Evolutionary conservation across 1,140 invertebrate species (phyloP).

Genomic region (Tetragonula clypearis): DNA sequence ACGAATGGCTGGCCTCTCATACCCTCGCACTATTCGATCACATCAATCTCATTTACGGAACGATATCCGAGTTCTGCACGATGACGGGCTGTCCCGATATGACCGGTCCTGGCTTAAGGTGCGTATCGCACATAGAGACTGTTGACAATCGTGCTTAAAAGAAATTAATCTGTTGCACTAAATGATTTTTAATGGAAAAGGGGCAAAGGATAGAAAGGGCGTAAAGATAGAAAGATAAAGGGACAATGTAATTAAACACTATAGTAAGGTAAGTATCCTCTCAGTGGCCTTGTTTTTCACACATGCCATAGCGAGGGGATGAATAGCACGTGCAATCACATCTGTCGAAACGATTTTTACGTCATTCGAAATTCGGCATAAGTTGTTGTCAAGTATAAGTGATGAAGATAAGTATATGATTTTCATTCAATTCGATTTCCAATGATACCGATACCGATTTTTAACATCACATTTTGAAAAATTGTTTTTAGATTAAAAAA

Average conservation of each 20-base stretch:
- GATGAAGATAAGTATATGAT: not conserved
- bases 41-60: conserved; percentile 98
- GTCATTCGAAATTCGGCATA: not conserved
- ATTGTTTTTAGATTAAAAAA: not conserved
- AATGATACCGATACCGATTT: not conserved
- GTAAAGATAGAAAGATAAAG: not conserved
- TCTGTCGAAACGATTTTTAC: not conserved
- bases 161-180: too few species aligned
- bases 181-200: too few species aligned
- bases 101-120: conserved; percentile 95
- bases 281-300: not conserved
- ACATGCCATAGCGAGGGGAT: not conserved
- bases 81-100: conserved; percentile 96
- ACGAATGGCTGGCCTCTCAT: conserved; percentile 99
- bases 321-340: not conserved
- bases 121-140: too few species aligned
- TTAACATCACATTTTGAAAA: not conserved
- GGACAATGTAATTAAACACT: not conserved
- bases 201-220: not conserved
- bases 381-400: not conserved
- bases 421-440: not conserved
- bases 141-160: too few species aligned
- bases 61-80: conserved; percentile 98
- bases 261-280: not conserved
- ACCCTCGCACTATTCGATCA: conserved; percentile 99